Percentiles rank a stretch among this genome's conserved stretches.
Evolutionary conservation across 2,888 invertebrate species (phyloP).

Genomic region (Pomacea canaliculata): DNA sequence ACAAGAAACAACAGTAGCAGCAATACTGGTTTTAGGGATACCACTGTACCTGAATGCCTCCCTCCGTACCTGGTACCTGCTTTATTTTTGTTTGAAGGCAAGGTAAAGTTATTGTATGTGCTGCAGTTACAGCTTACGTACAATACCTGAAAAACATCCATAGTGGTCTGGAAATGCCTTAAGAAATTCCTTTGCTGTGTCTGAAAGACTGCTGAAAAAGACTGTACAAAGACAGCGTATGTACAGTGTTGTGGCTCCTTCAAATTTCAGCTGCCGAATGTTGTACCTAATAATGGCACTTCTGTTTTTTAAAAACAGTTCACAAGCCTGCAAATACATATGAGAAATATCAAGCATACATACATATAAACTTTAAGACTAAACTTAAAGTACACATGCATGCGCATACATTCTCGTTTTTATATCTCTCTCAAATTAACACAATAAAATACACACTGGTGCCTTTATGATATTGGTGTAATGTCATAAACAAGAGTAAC

Average conservation of each 20-base stretch:
- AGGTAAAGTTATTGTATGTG: no score
- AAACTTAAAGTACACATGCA: not conserved
- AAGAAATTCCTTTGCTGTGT: conserved; percentile 82
- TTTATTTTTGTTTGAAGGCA: no score
- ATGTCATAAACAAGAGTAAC: no score
- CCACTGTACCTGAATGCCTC: no score
- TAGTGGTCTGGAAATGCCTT: conserved; percentile 85
- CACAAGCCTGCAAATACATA: conserved; percentile 77
- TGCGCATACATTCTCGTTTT: no score
- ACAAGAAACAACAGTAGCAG: no score
- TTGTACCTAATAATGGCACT: conserved; percentile 85
- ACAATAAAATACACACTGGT: no score
- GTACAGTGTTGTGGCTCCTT: conserved; percentile 83
- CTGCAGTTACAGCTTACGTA: not conserved
- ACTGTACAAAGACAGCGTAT: conserved; percentile 85
- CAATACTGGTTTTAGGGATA: no score
- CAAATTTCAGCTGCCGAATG: conserved; percentile 79
- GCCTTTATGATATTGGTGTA: no score
- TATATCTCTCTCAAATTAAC: no score
- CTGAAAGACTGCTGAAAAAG: conserved; percentile 85
- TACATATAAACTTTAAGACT: conserved; percentile 72
- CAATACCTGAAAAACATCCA: conserved; percentile 79
- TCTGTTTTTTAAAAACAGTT: conserved; percentile 84
- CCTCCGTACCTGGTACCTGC: no score
- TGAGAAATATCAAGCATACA: not conserved